Conservation (phyloP, 2,113 vertebrate species). For the Boleophthalmus pectinirostris region DNA sequence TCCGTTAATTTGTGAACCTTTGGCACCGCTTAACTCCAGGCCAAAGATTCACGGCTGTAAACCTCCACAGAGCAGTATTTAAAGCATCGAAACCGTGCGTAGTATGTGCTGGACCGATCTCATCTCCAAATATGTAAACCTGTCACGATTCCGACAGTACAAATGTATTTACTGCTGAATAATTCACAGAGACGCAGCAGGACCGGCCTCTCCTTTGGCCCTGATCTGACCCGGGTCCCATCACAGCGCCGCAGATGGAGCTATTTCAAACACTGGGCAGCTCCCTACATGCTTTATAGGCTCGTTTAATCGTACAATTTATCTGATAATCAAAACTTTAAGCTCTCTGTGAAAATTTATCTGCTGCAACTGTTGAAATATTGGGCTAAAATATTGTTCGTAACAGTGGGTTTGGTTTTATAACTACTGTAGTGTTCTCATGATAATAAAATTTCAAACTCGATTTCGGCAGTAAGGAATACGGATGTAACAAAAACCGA, state of each 20-base stretch:
- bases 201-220: background rate
- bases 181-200: background rate
- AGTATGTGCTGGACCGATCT: background rate
- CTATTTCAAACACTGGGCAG: background rate
- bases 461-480: no score
- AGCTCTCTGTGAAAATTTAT: background rate
- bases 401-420: no score
- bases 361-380: no score
- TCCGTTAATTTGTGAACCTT: background rate
- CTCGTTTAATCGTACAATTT: background rate
- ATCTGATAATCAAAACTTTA: background rate
- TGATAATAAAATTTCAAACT: no score
- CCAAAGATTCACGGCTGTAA: background rate
- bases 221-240: background rate
- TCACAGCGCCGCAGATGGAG: background rate
- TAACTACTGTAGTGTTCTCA: no score
- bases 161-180: conserved; percentile 4
- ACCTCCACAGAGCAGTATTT: background rate
- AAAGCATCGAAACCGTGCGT: background rate
- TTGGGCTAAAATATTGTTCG: no score
- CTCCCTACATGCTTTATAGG: background rate
- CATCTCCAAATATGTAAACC: background rate
- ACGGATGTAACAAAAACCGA: no score
- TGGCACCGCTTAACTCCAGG: background rate
- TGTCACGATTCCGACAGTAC: background rate